Conservation (phyloP, 2,888 invertebrate species). For the Trachelus iudaicus region DNA sequence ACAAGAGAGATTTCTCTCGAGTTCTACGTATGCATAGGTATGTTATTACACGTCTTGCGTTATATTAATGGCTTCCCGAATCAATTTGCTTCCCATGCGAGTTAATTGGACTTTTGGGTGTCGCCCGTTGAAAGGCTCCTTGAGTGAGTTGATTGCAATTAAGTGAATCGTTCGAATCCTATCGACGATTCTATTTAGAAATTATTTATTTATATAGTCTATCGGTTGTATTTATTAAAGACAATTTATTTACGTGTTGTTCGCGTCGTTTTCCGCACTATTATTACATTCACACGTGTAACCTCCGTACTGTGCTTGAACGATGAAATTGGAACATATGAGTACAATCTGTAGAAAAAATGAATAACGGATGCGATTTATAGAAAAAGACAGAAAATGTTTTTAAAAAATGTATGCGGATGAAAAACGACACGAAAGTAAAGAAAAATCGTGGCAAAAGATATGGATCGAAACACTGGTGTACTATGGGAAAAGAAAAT, state of each 20-base stretch:
- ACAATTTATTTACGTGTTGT: slow-evolving; percentile 57
- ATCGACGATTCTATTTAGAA: slow-evolving; percentile 41
- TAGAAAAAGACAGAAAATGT: slow-evolving; percentile 6
- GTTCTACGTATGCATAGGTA: background rate
- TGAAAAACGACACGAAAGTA: slow-evolving; percentile 1
- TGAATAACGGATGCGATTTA: background rate
- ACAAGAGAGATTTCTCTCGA: background rate
- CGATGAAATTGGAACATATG: background rate
- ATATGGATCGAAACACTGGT: background rate
- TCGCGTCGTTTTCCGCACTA: background rate
- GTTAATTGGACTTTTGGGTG: slow-evolving; percentile 29
- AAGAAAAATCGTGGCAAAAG: background rate
- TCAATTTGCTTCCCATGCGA: slow-evolving; percentile 36
- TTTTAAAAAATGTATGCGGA: slow-evolving; percentile 9
- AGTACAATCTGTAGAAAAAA: background rate
- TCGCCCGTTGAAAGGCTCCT: background rate
- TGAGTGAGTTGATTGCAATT: background rate
- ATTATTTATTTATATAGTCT: slow-evolving; percentile 63
- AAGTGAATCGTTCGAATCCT: background rate
- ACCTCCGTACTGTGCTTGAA: background rate
- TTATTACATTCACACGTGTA: background rate
- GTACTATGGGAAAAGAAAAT: background rate
- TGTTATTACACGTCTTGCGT: background rate
- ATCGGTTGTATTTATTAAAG: slow-evolving; percentile 62
- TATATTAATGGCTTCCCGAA: slow-evolving; percentile 12